phyloP scores from a whole-genome alignment of 1,140 invertebrate species.

The Drosophila ercepeae region DNA sequence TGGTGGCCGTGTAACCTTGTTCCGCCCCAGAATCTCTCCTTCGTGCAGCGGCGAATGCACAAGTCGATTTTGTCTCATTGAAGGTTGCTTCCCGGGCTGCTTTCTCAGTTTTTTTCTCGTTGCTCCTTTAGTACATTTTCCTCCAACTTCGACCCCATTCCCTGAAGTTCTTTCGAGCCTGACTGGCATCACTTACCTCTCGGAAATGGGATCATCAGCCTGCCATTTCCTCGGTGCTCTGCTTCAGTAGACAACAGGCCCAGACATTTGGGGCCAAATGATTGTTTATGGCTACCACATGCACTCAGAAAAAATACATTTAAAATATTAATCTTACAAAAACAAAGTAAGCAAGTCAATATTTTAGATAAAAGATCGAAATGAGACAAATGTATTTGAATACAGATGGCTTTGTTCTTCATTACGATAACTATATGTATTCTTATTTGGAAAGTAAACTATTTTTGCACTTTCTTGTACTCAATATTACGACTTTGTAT shows the following conservation, averaged over 20 bases:
- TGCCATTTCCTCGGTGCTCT: slow-evolving; percentile 76
- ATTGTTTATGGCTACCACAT: slow-evolving; percentile 67
- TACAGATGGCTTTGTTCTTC: too few relatives aligned
- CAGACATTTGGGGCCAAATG: slow-evolving; percentile 72
- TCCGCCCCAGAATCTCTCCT: slow-evolving; percentile 43
- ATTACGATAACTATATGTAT: too few relatives aligned
- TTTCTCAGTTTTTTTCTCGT: neutral
- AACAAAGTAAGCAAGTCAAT: too few relatives aligned
- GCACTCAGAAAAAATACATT: slow-evolving; percentile 18
- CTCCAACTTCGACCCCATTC: slow-evolving; percentile 12
- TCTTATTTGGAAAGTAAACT: too few relatives aligned
- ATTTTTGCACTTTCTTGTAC: too few relatives aligned
- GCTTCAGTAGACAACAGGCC: slow-evolving; percentile 70
- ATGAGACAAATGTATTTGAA: too few relatives aligned
- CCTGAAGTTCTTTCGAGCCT: slow-evolving; percentile 22
- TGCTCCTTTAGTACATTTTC: slow-evolving; percentile 38
- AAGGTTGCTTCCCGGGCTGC: slow-evolving; percentile 44
- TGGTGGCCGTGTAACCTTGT: slow-evolving; percentile 54
- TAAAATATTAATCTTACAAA: neutral
- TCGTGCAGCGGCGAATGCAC: slow-evolving; percentile 65
- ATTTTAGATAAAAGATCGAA: too few relatives aligned
- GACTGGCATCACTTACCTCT: slow-evolving; percentile 83
- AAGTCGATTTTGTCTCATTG: slow-evolving; percentile 74
- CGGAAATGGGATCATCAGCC: slow-evolving; percentile 83
- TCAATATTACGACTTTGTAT: neutral